Base-by-base conservation (phyloP, 1,140 invertebrate genomes). In the Cyclina sinensis region DNA sequence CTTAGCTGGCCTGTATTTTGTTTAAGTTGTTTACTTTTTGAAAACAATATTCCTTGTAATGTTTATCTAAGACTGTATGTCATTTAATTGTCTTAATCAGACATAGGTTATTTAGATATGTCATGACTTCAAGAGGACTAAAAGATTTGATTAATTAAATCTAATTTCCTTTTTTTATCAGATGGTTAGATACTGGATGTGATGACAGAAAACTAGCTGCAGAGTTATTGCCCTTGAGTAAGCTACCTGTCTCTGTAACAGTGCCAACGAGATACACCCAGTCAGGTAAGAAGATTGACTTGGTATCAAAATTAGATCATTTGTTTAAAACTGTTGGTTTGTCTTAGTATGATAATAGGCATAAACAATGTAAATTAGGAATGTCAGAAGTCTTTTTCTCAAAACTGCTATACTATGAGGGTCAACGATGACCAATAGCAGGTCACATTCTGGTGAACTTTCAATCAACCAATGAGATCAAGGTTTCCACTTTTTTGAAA, bases 121-220 rank as follows among this genome's bases (percentile, higher is more conserved):
- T 4, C 3, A 7, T 18, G 1, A 39, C 35, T 7, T 70, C 35
- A n/a, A n/a, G n/a, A n/a, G n/a, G n/a, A n/a, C 43, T 7, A 43
- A 14, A 43, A 43, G 14, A 4, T 43, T 7, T 14, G 14, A 43
- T 7, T 43, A 57, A 21, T 57, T 57, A 57, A 21, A 57, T 21
- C 5, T 5, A n/a, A 57, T 57, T 21, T 18, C 21, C 21, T 5
- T 11, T 57, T 16, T 57, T 18, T 57, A n/a, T 39, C 81, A 92
- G 93, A 81, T 95, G 95, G 95, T 80, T 95, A 32, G 93, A 94
- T 65, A 91, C 92, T 24, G 91, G 93, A 18, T 90, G 93, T 82
- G 94, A 94, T 88, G 95, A 95, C 76, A 81, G 91, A 73, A 90
- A 92, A 78, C 91, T 94, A 24, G 87, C 91, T 21, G 59, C 68